A percentile compares a stretch with the other conserved stretches of the same genome.
phyloP scores from a whole-genome alignment of 2,797 vertebrate species.

The Acanthurus tractus region DNA sequence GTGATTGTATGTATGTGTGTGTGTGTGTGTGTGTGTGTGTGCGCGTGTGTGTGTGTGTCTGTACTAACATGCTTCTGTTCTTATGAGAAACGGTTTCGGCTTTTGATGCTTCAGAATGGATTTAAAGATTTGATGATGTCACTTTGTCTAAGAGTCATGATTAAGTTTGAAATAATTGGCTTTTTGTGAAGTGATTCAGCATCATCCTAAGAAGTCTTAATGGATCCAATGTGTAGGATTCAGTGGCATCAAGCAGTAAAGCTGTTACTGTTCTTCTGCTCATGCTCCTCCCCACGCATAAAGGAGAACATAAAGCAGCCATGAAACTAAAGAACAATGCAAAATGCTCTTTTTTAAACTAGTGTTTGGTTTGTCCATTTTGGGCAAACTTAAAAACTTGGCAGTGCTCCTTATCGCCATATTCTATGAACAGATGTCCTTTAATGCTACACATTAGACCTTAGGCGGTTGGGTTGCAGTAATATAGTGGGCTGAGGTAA shows the following conservation, averaged over 20 bases:
- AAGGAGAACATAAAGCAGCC: no score
- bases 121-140: constrained; percentile 12
- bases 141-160: not conserved
- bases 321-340: no score
- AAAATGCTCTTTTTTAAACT: no score
- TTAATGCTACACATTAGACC: no score
- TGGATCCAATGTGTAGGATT: no score
- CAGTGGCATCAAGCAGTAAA: no score
- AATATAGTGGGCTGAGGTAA: not conserved
- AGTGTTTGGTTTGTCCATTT: no score
- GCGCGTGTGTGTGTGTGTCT: not conserved
- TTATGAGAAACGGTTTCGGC: constrained; percentile 25
- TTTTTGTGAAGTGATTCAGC: not conserved
- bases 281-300: no score
- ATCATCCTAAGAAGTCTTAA: not conserved
- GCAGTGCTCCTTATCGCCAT: no score
- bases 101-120: not conserved
- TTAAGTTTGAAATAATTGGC: not conserved
- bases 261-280: no score
- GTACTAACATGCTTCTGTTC: not conserved
- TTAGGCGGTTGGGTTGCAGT: not conserved
- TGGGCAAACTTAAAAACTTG: no score
- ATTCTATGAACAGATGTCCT: no score
- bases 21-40: not conserved
- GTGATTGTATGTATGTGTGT: not conserved